Base-by-base conservation (phyloP, 2,888 invertebrate genomes). In the Aricia artaxerxes region DNA sequence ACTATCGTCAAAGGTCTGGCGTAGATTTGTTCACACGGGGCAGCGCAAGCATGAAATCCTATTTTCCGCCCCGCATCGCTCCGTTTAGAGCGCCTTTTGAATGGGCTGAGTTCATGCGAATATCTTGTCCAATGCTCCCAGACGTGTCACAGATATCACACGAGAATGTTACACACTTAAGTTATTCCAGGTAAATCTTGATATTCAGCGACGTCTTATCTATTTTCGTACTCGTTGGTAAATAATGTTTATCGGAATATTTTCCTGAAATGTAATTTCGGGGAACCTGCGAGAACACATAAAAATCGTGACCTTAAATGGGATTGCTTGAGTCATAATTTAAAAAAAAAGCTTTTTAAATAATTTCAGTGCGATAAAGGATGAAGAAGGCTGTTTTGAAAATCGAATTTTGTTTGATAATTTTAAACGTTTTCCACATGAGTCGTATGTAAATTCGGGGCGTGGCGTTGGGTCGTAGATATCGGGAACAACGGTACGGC, bases 31-130 rank as follows among this genome's bases (percentile, higher is more conserved):
- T 93, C 93, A 93, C 92, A 93, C 92, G 91, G 88, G 88, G 87
- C 89, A 90, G 90, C 88, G 92, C 91, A 93, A 92, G 93, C 94
- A 91, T 94, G 93, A 94, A 94, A 94, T 94, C 92, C 91, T 92
- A 92, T 94, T 94, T 93, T 91, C 93, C 93, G 93, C 91, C 90
- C 92, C 92, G 92, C 89, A 89, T 91, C 91, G 90, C 89, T 89
- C 90, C 92, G 90, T 90, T 92, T 90, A 91, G 91, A 92, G 89
- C 90, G 89, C 89, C 91, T 92, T 92, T 92, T 91, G 91, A 92
- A 93, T 92, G 89, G 90, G 87, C 88, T 91, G 88, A 90, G 88
- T 87, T 88, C 88, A 86, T 86, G 87, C 87, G 87, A 91, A 92
- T 89, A 90, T 90, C 90, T 91, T 91, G 88, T 86, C 88, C 85